phyloP scores from a whole-genome alignment of 2,797 vertebrate genomes.

The Hafferia zeledoni region DNA sequence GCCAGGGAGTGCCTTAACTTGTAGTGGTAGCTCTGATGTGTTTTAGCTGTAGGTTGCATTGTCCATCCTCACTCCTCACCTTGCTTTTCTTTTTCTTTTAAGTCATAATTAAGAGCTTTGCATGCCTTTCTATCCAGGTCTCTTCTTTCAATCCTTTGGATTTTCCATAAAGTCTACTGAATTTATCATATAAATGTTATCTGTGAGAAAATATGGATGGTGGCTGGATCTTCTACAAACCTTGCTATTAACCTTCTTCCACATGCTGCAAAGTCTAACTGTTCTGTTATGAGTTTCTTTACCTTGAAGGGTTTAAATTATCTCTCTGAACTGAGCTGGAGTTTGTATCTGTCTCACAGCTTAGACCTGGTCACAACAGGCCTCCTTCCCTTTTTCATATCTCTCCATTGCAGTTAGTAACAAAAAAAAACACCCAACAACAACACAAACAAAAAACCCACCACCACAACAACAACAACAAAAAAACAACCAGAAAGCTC shows the following conservation, averaged over 20 bases:
- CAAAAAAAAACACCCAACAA: background rate
- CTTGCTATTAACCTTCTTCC: background rate
- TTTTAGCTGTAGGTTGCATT: background rate
- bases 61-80: background rate
- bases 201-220: background rate
- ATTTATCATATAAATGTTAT: background rate
- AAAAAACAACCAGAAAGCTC: background rate
- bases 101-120: background rate
- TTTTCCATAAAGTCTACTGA: background rate
- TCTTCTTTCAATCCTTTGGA: background rate
- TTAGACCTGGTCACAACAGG: background rate
- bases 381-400: background rate
- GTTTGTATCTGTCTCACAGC: background rate
- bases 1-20: background rate
- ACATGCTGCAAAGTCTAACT: background rate
- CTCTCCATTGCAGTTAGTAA: background rate
- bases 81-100: background rate
- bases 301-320: background rate
- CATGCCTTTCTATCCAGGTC: background rate
- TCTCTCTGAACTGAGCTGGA: background rate
- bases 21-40: background rate
- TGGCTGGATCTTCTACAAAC: background rate
- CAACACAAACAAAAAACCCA: background rate
- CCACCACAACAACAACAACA: too few species aligned
- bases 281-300: background rate